A percentile compares a stretch with the other conserved stretches of the same genome.
phyloP scores from a whole-genome alignment of 2,113 vertebrate species.

The Thamnaconus septentrionalis region DNA sequence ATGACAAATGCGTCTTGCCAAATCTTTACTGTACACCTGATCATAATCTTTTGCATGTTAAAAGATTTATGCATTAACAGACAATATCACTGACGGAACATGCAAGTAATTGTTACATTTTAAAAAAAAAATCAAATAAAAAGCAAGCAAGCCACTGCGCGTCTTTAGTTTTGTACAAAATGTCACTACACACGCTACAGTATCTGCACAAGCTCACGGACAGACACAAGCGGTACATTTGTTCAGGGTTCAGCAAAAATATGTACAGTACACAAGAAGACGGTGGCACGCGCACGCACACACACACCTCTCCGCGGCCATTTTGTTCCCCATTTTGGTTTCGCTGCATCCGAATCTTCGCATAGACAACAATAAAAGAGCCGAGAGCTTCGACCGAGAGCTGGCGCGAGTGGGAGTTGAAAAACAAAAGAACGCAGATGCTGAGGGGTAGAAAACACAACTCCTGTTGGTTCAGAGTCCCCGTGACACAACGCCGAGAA shows the following conservation, averaged over 20 bases:
- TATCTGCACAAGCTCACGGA: not conserved
- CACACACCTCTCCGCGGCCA: conserved; percentile 21
- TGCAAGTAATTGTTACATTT: not conserved
- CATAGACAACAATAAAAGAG: not conserved
- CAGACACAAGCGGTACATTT: conserved; percentile 10
- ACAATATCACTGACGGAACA: too few relatives aligned
- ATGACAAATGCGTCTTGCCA: conserved; percentile 37
- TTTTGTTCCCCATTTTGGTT: conserved; percentile 44
- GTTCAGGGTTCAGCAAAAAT: conserved; percentile 26
- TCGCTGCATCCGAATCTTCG: conserved; percentile 31
- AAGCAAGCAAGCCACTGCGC: conserved; percentile 13
- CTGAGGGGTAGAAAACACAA: too few relatives aligned
- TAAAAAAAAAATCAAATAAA: conserved; percentile 32
- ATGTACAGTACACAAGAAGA: conserved; percentile 29
- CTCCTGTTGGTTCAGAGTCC: not conserved
- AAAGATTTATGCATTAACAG: too few relatives aligned
- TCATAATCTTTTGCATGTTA: conserved; percentile 32
- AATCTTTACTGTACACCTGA: conserved; percentile 41
- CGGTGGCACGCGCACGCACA: not conserved
- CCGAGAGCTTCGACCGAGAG: not conserved
- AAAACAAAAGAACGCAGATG: not conserved
- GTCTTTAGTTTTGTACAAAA: conserved; percentile 29
- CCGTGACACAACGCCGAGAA: conserved; percentile 2
- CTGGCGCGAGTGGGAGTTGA: not conserved
- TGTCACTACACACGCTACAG: conserved; percentile 10